A percentile compares a stretch with the other conserved stretches of the same genome.
phyloP scores from a whole-genome alignment of 1,140 invertebrate genomes.

The Drosophila asahinai region DNA sequence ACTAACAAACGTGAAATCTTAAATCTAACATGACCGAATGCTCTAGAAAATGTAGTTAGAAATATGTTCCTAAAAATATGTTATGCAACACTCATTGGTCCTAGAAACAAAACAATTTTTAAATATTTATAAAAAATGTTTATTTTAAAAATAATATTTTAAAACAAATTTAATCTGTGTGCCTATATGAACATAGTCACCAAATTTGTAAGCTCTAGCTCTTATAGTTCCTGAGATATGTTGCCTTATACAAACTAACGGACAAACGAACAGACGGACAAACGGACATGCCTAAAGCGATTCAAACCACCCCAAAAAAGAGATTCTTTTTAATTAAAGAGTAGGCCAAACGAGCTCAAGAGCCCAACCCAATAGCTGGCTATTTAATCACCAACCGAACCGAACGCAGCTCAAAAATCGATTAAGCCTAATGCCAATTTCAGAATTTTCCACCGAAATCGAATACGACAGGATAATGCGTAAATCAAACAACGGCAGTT shows the following conservation, averaged over 20 bases:
- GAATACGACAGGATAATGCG: conserved; percentile 13
- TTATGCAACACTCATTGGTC: not conserved
- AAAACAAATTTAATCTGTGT: too few relatives aligned
- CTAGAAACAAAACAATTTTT: too few relatives aligned
- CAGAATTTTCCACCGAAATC: not conserved
- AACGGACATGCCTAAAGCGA: too few relatives aligned
- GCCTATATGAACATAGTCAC: too few relatives aligned
- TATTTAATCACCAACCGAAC: not conserved
- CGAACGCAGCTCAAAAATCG: not conserved
- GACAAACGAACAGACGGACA: too few relatives aligned
- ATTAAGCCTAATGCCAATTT: conserved; percentile 1
- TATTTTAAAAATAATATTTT: too few relatives aligned
- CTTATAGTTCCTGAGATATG: too few relatives aligned
- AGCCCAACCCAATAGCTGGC: not conserved
- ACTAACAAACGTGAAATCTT: not conserved
- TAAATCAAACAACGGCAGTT: conserved; percentile 34
- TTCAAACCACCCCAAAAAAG: not conserved
- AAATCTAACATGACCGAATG: too few relatives aligned
- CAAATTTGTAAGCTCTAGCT: too few relatives aligned
- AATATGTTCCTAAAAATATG: not conserved
- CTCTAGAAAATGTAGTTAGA: not conserved
- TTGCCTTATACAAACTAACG: too few relatives aligned
- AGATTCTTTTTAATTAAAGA: too few relatives aligned
- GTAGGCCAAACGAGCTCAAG: not conserved
- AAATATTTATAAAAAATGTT: too few relatives aligned